Evolutionary conservation across 2,113 vertebrate species (phyloP), one percentile per base, ranked within the genome.

Genomic region (Ptilorrhoa leucosticta): DNA sequence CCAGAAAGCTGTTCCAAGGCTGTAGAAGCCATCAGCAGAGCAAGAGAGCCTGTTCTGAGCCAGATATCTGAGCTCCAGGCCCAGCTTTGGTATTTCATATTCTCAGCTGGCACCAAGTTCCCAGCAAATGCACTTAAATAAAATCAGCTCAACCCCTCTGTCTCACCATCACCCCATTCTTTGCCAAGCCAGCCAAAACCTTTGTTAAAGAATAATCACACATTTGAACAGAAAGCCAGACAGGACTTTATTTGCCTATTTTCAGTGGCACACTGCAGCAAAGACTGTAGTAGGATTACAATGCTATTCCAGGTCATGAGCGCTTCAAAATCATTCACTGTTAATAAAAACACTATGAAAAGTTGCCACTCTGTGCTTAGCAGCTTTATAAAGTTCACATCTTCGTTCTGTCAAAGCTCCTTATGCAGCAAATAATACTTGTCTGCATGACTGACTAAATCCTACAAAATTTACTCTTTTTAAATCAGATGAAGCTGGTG

Each of bases 391-490:
- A 91, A 64, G 72, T 94, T 87, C 93, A 82, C 27, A 61, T 82
- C 64, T 89, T 70, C 42, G 6, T 88, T 95, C 80, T 90, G 47
- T 83, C 86, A 94, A 66, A 94, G 48, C 28, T 31, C 45, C 24
- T 93, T 86, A 70, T 54, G 60, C 40, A 71, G 76, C 58, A 90
- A 92, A 91, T 37, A 22, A 65, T 85, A 72, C 48, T 81, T 80
- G 68, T 86, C 79, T 92, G 56, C 75, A 35, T 50, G 69, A 83
- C 53, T 91, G 78, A 90, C 45, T 92, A 93, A 92, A 90, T 80
- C 75, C 78, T 51, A 40, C 28, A 86, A 77, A 90, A 77, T 45
- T 39, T 72, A 42, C 23, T 78, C 47, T 17, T 60, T 83, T 73
- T 33, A 83, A 68, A 76, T 87, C 64, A 71, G 39, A 71, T 37